phyloP scores from a whole-genome alignment of 2,888 invertebrate species.

The Rhamnusium bicolor region DNA sequence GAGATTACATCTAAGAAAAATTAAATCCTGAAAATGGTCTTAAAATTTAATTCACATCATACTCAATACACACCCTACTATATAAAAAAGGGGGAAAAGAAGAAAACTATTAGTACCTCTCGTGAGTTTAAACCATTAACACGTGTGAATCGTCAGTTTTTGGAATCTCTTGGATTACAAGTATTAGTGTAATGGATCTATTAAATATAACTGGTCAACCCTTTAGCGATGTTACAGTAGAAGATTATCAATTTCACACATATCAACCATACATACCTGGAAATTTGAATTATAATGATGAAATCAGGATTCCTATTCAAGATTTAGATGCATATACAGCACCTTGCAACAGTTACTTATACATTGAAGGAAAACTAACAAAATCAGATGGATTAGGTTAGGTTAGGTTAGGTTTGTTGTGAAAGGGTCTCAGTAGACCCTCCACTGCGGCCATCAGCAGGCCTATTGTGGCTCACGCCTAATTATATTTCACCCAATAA shows the following conservation, averaged over 20 bases:
- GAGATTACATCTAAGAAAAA: conserved; percentile 7
- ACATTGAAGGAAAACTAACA: conserved; percentile 47
- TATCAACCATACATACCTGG: conserved; percentile 31
- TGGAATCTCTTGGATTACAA: conserved; percentile 23
- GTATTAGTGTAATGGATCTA: conserved; percentile 12
- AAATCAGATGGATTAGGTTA: no score
- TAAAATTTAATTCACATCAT: conserved; percentile 1
- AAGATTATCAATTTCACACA: conserved; percentile 23
- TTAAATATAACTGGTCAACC: conserved; percentile 17
- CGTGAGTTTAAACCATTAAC: conserved; percentile 16
- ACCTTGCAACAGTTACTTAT: conserved; percentile 56
- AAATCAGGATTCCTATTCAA: conserved; percentile 61
- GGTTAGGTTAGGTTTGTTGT: no score
- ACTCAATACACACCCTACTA: conserved; percentile 16
- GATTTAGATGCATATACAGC: conserved; percentile 58
- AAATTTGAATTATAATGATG: conserved; percentile 44
- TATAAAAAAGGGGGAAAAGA: not conserved
- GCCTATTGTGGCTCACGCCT: no score
- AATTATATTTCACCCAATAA: no score
- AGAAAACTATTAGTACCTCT: conserved; percentile 7
- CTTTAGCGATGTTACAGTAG: conserved; percentile 21
- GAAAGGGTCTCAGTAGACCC: no score
- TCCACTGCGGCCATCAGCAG: no score
- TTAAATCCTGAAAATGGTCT: not conserved
- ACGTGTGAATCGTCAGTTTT: conserved; percentile 38